Evolutionary conservation across 2,888 invertebrate species (phyloP), one percentile per base, ranked within the genome.

Genomic region (Aromia moschata): DNA sequence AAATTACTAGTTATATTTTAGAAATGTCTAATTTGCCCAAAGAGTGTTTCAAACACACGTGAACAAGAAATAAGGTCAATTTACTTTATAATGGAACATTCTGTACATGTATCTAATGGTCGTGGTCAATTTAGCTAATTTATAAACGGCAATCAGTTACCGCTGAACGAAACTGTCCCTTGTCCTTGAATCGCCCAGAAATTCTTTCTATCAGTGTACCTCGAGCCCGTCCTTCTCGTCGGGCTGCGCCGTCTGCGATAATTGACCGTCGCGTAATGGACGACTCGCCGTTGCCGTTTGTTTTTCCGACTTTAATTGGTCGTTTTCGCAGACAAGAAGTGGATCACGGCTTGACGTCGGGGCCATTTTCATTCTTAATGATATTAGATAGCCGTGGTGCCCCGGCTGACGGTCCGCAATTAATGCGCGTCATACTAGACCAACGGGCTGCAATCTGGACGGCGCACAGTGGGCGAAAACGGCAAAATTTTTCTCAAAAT

Each of bases 341-440:
- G 58, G 60, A 60, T 62, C 56, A 60, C 65, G 64, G 63, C 62
- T 67, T 62, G 64, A 56, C 56, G 58, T 41, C 49, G 45, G n/a
- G n/a, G 60, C 60, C 52, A 68, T 60, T 65, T 65, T 68, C 65
- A 65, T 62, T 66, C 66, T 60, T 66, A 62, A 64, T 58, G 64
- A 57, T 57, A 60, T 64, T 58, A 58, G 55, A 62, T 58, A 62
- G 56, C 25, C 25, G 25, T 62, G 59, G 61, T 62, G 56, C 58
- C 56, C 54, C 55, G 58, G 58, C 61, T 56, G 58, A 49, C 53
- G 46, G 49, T 36, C 60, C 36, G 58, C 55, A 59, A 45, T 58
- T 65, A 68, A 68, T 66, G 68, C 58, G 57, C 65, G 56, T 62
- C 64, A 64, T 64, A 64, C 66, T 60, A 60, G 36, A 54, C 49